These are phyloP conservation scores for Platysternon megacephalum DNA, from an alignment of 2,113 vertebrate species.

Conservation along the genomic window DNA sequence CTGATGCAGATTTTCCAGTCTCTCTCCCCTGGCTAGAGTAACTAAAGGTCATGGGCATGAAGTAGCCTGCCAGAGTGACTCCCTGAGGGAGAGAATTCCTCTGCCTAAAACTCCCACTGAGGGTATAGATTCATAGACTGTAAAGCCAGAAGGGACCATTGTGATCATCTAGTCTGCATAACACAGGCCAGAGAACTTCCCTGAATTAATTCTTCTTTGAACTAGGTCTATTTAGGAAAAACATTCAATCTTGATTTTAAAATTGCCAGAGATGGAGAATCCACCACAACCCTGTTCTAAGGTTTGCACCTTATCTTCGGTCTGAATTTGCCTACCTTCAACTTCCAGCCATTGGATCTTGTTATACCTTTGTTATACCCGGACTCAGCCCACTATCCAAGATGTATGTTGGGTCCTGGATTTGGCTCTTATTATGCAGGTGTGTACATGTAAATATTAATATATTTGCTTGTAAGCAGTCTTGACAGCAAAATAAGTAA, in stretches of 20 bases:
- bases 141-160: neutral
- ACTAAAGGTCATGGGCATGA: neutral
- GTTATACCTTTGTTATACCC: neutral
- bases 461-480: neutral
- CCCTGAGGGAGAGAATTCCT: neutral
- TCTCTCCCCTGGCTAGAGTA: neutral
- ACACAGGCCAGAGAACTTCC: neutral
- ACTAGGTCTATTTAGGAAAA: neutral
- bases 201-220: neutral
- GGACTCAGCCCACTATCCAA: neutral
- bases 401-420: neutral
- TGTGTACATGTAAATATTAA: neutral
- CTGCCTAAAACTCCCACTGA: neutral
- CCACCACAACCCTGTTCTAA: neutral
- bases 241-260: neutral
- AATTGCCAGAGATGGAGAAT: neutral
- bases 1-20: neutral
- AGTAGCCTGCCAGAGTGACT: neutral
- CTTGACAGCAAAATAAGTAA: neutral
- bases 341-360: neutral
- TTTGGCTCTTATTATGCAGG: too few relatives aligned
- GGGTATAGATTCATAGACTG: neutral
- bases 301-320: neutral
- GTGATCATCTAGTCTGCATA: neutral
- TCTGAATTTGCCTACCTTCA: neutral